Conservation (phyloP, 2,888 invertebrate genomes). For the Sycophila texana region DNA sequence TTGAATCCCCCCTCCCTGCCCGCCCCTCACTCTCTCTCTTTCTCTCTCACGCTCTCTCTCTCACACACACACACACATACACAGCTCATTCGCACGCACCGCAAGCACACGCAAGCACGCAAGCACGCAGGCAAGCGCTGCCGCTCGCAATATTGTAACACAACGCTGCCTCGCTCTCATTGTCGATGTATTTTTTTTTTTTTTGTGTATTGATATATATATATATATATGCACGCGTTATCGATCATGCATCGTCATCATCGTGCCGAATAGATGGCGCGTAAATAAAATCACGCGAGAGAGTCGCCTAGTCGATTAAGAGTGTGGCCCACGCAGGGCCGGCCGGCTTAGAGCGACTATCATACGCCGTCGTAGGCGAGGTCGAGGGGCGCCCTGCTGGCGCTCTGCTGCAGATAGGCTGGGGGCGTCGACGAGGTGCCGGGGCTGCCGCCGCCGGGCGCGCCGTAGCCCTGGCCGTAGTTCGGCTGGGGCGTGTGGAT, state of each 20-base stretch:
- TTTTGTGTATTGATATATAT: background rate
- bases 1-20: background rate
- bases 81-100: background rate
- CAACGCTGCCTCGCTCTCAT: background rate
- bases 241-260: constrained; percentile 9
- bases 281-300: background rate
- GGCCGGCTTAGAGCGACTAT: constrained; percentile 62
- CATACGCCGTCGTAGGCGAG: constrained; percentile 74
- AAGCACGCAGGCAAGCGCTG: background rate
- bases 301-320: background rate
- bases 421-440: constrained; percentile 62
- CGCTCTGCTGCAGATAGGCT: constrained; percentile 62
- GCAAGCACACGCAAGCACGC: background rate
- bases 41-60: background rate
- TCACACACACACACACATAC: background rate
- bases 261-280: background rate
- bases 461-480: constrained; percentile 77
- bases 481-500: constrained; percentile 84
- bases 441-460: constrained; percentile 48
- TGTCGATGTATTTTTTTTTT: no score
- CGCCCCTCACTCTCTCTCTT: background rate
- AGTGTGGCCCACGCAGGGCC: background rate
- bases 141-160: background rate
- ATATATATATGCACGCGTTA: background rate
- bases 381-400: constrained; percentile 70